Evolutionary conservation across 2,888 invertebrate genomes (phyloP), one percentile per base, ranked within the genome.

Genomic region (Platynereis dumerilii): DNA sequence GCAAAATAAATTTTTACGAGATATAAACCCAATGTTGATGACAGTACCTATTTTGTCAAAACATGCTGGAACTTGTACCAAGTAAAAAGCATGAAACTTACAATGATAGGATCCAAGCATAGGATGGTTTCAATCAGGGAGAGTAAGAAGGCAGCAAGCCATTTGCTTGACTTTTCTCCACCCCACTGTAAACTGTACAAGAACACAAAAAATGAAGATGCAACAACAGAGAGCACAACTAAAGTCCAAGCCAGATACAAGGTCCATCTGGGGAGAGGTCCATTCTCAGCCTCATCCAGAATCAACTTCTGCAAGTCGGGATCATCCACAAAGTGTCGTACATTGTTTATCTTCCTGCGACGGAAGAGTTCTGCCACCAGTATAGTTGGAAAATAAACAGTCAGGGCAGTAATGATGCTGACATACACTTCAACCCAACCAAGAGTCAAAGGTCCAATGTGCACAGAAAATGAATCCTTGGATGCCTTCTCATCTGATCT

Each of bases 171-270:
- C 22, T 48, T 48, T n/a, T n/a, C 22, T n/a, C 22, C 22, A 22
- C 48, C 48, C 48, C 48, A 48, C 22, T 48, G 20, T 22, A 48
- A 22, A n/a, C 48, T 48, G 22, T 48, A 48, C 10, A 48, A n/a
- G n/a, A 48, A 20, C 17, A n/a, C 17, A 22, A 48, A 48, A n/a
- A 48, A 48, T 10, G 10, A n/a, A 7, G 48, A 48, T n/a, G 22
- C n/a, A 5, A 48, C n/a, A 20, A 48, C 22, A 5, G 20, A 5
- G 17, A 48, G n/a, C 7, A 20, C 7, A n/a, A 48, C 48, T 20
- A 48, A 22, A 48, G 7, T 10, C 48, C 48, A 34, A 12, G 34
- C 34, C 34, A 34, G 34, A 12, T 7, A 34, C 5, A 34, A 12
- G 12, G 34, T 34, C 34, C 34, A 34, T 34, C 34, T 34, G 5